Evolutionary conservation across 2,113 vertebrate species (phyloP), one percentile per base, ranked within the genome.

Genomic region (Oriolus oriolus): DNA sequence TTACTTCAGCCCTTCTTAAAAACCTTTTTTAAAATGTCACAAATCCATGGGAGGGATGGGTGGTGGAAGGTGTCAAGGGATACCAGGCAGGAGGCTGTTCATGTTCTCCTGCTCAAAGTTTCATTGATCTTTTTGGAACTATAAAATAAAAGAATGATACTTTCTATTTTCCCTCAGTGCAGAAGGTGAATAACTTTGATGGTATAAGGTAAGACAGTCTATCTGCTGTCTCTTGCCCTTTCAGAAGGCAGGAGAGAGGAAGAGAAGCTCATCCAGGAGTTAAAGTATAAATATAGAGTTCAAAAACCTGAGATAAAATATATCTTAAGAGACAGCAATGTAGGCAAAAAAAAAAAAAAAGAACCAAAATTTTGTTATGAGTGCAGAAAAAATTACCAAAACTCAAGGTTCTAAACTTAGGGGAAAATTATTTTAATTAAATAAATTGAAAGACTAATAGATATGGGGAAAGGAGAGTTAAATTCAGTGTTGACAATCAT

Each of bases 131-230:
- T 94, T 89, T 87, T 47, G 52, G 71, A 94, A 66, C 50, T 71
- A 37, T 41, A 82, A 94, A 84, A 77, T 88, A 74, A 91, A 93
- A 87, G 66, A 91, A 74, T 17, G 27, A 82, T 70, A 84, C 75
- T 83, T 92, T 52, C 54, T 45, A 59, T 83, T 94, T 87, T 88
- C 68, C 69, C 70, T 76, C 92, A 93, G 30, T 71, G 47, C 33
- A 93, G 70, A 89, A 65, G 13, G 59, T 80, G 84, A 90, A n/a
- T 86, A 91, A 80, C 79, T 94, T 91, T 86, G 82, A 95, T 63
- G 84, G n/a, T 35, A 35, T 35, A 89, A 90, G 79, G 83, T 93
- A 45, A 91, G 74, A 89, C 21, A 90, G 42, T 66, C 69, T 85
- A 49, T 89, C 61, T 91, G 49, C 42, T 91, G 35, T 66, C 77